Percentiles rank a stretch among this genome's conserved stretches.
Evolutionary conservation across 30 jellyfish, hydroid and myxozoan species (phyloP).

Genomic region (Cassiopea xamachana): DNA sequence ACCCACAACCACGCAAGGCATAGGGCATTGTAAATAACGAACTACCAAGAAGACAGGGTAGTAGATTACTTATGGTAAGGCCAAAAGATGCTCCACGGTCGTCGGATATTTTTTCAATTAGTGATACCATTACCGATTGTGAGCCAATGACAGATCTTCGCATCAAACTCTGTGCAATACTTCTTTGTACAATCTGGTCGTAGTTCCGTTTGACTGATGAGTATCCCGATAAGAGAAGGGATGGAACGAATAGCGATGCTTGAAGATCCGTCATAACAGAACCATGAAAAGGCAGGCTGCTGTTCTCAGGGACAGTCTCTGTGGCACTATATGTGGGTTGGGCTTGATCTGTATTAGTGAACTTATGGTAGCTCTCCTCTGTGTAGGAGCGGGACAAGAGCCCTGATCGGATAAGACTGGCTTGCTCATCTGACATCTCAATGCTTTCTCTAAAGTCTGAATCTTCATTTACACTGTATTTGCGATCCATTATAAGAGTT

Average conservation of each 20-base stretch:
- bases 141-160: slow-evolving; percentile 38
- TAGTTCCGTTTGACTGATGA: slow-evolving; percentile 37
- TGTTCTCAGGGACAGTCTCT: slow-evolving; percentile 4
- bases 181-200: slow-evolving; percentile 42
- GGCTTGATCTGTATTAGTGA: slow-evolving; percentile 16
- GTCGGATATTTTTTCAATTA: slow-evolving; percentile 76
- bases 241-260: slow-evolving; percentile 72
- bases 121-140: slow-evolving; percentile 22
- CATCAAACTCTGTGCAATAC: slow-evolving; percentile 29
- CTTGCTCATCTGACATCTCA: slow-evolving; percentile 54
- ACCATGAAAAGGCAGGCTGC: background rate
- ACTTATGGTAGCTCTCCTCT: slow-evolving; percentile 40
- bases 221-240: slow-evolving; percentile 45
- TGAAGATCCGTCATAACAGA: slow-evolving; percentile 64
- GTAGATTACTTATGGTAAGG: slow-evolving; percentile 69
- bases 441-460: slow-evolving; percentile 24
- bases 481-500: slow-evolving; percentile 8
- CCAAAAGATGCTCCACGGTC: slow-evolving; percentile 86
- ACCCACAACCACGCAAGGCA: slow-evolving; percentile 78
- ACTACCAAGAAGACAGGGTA: slow-evolving; percentile 74
- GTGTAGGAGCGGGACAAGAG: slow-evolving; percentile 63
- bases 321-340: slow-evolving; percentile 8
- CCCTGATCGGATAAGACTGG: slow-evolving; percentile 64
- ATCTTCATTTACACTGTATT: slow-evolving; percentile 1
- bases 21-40: slow-evolving; percentile 73